These are phyloP conservation scores for Microctenopoma steveboyesi DNA, from an alignment of 2,797 vertebrate species.

Conservation along the genomic window DNA sequence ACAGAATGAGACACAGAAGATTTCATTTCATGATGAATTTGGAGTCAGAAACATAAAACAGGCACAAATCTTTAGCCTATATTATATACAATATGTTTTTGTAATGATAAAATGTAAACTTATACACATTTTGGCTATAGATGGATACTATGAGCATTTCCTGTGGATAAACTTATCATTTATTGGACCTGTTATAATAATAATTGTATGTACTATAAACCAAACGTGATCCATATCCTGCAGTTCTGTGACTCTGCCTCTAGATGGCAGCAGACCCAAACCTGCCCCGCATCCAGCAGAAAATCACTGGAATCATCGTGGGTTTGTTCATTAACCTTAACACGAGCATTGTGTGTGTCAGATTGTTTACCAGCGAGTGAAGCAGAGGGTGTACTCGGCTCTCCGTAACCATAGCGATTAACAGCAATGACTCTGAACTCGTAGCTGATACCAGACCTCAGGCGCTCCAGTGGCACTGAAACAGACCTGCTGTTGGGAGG, in stretches of 20 bases:
- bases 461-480: constrained; percentile 87
- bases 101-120: too few relatives aligned
- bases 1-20: too few relatives aligned
- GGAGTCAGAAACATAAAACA: background rate
- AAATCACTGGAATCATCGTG: constrained; percentile 9
- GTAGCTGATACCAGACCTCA: constrained; percentile 92
- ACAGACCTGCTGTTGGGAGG: constrained; percentile 88
- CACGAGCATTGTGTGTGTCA: constrained; percentile 6
- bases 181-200: too few relatives aligned
- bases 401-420: constrained; percentile 92
- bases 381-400: constrained; percentile 90
- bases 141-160: too few relatives aligned
- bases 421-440: constrained; percentile 95
- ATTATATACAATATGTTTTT: too few relatives aligned
- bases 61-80: too few relatives aligned
- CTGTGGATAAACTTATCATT: too few relatives aligned
- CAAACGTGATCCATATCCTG: too few relatives aligned
- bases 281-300: background rate
- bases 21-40: background rate
- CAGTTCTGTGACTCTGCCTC: constrained; percentile 25
- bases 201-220: too few relatives aligned
- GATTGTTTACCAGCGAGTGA: constrained; percentile 88
- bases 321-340: constrained; percentile 21
- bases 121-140: too few relatives aligned
- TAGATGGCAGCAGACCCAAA: constrained; percentile 64